Evolutionary conservation across 2,797 vertebrate genomes (phyloP), one percentile per base, ranked within the genome.

Genomic region (Eospalax fontanierii): DNA sequence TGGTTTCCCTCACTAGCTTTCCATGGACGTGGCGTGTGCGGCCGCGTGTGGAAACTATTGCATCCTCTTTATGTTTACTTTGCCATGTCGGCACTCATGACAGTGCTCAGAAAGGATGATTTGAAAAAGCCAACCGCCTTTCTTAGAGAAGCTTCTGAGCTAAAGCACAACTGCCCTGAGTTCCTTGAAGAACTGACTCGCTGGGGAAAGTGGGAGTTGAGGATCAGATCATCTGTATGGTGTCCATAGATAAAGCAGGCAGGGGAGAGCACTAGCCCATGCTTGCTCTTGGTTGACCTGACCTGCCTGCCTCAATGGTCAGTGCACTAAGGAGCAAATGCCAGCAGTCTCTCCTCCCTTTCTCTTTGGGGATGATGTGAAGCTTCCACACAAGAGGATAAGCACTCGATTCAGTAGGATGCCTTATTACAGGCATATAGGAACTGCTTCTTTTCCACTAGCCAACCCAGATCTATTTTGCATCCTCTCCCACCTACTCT

Each of bases 101-200:
- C 38, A 71, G 73, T 59, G 33, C 54, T 81, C 84, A 76, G 66
- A 84, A 81, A 90, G 57, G 66, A 92, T 24, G 59, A 68, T 19
- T 74, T 74, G 78, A 57, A 63, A 85, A 94, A 87, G 57, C 26
- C 46, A 89, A 73, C 4, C 24, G 35, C 3, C 35, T 84, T 83
- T 79, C 28, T 87, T 83, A 73, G 24, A 89, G 54, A 50, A 40
- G 19, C 40, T 22, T 70, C 46, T 81, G 46, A 92, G 54, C 3
- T 33, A 46, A 35, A 26, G 35, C 10, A 2, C 35, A 61, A 24
- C 86, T 70, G 19, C n/a, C 35, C 21, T 79, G 74, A 65, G 33
- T 43, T 43, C 57, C 84, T 94, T 87, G 66, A 84, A 75, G 40
- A 74, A 81, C 8, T 33, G 70, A 73, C 16, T 73, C 73, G 70